These are phyloP conservation scores for Megaceryle torquata DNA, from an alignment of 2,113 vertebrate species.

Conservation along the genomic window DNA sequence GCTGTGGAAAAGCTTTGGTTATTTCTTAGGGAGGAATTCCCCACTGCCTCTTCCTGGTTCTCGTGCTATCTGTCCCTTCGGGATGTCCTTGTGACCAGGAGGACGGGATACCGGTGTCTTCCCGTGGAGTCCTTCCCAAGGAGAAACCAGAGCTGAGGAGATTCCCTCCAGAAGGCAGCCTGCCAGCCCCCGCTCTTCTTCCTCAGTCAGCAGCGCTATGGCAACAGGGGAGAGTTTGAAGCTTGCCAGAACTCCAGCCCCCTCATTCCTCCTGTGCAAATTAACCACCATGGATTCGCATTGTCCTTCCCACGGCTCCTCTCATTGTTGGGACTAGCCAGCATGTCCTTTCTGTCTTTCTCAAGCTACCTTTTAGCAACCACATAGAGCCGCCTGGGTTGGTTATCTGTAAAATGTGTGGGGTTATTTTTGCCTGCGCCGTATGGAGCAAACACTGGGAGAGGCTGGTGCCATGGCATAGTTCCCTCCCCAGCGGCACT, in stretches of 20 bases:
- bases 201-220: constrained; percentile 50
- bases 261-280: constrained; percentile 44
- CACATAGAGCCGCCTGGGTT: not conserved
- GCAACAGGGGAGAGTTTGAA: constrained; percentile 59
- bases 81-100: not conserved
- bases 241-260: constrained; percentile 15
- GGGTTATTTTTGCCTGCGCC: not conserved
- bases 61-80: not conserved
- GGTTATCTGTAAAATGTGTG: not conserved
- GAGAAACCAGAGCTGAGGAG: constrained; percentile 27
- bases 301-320: constrained; percentile 11
- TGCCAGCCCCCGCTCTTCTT: constrained; percentile 4
- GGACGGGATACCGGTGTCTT: not conserved
- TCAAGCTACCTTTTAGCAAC: not conserved
- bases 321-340: constrained; percentile 26
- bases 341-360: not conserved
- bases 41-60: not conserved
- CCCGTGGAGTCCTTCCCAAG: not conserved
- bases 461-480: not conserved
- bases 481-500: not conserved
- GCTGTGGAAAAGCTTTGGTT: not conserved
- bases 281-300: not conserved
- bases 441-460: not conserved
- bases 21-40: not conserved
- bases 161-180: constrained; percentile 34